Evolutionary conservation across 2,888 invertebrate species (phyloP), one percentile per base, ranked within the genome.

Genomic region (Hyposoter dolosus): DNA sequence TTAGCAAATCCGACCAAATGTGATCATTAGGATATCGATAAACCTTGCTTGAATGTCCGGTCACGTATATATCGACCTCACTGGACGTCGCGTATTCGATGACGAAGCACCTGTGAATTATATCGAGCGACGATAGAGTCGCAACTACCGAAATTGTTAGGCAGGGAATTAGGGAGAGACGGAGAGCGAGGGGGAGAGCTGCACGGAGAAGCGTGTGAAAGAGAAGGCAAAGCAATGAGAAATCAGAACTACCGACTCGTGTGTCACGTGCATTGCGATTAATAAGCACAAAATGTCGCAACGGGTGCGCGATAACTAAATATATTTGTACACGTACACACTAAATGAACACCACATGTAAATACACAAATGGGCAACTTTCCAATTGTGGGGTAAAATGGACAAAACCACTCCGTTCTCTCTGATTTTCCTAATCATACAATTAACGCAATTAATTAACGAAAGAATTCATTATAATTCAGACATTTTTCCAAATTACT

Each of bases 201-300:
- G 60, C 68, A 69, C 68, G 23, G 40, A 15, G 53, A 63, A 50
- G 56, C 40, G 47, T 2, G 53, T 60, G 28, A 63, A 77, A 40
- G 60, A 32, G 66, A 63, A 71, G 83, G 75, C 69, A 32, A 80
- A 82, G 85, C 82, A 72, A 88, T 88, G 87, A 88, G 80, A 74
- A 85, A 87, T 69, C 60, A 66, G 56, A 50, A 85, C 83, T 81
- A 85, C 80, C 83, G 78, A 71, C 63, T 78, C 85, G 78, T 56
- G 77, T 86, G 89, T 87, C 87, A 87, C 90, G 87, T 89, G 88
- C 88, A 90, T 90, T 89, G 86, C 90, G 89, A 92, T 92, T 91
- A 92, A 91, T 92, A 91, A 92, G 91, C 92, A 90, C 90, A 92
- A 91, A 93, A 92, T 91, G 85, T 86, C 78, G 82, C 82, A 88